phyloP scores from a whole-genome alignment of 1,140 invertebrate species.

The Mylabris phalerata region DNA sequence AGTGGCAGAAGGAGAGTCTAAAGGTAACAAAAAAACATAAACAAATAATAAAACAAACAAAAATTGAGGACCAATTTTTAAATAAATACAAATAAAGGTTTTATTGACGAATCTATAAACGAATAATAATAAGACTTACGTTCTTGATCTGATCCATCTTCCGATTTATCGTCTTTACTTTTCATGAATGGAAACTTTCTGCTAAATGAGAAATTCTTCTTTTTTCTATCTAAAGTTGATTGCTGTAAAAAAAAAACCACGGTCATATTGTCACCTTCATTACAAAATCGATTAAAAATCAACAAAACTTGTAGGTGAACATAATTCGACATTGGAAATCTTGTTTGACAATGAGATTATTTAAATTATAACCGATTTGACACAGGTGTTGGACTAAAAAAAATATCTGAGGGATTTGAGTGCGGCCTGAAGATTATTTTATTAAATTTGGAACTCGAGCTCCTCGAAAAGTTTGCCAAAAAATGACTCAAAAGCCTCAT shows the following conservation, averaged over 20 bases:
- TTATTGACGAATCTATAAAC: neutral
- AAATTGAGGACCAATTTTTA: neutral
- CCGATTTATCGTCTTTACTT: constrained; percentile 95
- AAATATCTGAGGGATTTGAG: neutral
- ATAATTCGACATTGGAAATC: too few relatives aligned
- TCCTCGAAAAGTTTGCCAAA: too few relatives aligned
- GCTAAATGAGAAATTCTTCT: constrained; percentile 97
- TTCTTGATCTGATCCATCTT: constrained; percentile 96
- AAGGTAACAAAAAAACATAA: constrained; percentile 35
- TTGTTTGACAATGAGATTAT: too few relatives aligned
- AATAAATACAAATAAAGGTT: constrained; percentile 1
- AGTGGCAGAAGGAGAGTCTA: constrained; percentile 37
- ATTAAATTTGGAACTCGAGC: too few relatives aligned
- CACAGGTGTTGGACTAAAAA: neutral
- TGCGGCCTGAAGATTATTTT: too few relatives aligned
- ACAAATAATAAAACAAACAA: constrained; percentile 14
- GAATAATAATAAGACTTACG: constrained; percentile 61
- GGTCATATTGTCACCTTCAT: neutral
- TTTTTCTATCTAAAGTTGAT: constrained; percentile 90
- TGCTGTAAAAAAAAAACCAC: constrained; percentile 54
- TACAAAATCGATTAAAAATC: too few relatives aligned
- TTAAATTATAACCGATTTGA: too few relatives aligned
- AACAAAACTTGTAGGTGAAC: too few relatives aligned
- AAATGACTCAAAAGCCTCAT: too few relatives aligned
- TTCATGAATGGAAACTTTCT: constrained; percentile 98